These are phyloP conservation scores for Xanthia icteritia DNA, from an alignment of 2,888 invertebrate genomes.

Conservation along the genomic window DNA sequence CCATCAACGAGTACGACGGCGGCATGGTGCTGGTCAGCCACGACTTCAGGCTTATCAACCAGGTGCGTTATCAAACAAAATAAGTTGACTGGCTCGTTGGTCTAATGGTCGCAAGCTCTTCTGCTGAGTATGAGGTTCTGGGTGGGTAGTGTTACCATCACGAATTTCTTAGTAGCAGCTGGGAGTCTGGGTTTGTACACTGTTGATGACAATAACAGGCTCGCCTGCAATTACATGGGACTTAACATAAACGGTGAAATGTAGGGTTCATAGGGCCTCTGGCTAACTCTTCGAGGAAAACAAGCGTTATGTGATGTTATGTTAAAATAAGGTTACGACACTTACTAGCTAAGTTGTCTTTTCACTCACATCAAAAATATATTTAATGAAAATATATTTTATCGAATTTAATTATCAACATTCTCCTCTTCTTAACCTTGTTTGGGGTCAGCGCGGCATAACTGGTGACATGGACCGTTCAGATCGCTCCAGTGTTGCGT, in stretches of 20 bases:
- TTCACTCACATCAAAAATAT: background rate
- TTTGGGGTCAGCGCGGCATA: background rate
- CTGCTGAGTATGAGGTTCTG: background rate
- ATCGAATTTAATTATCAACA: background rate
- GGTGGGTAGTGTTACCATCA: too few relatives aligned
- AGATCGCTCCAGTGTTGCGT: background rate
- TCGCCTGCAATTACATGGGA: background rate
- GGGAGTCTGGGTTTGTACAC: background rate
- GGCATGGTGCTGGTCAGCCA: conserved; percentile 99
- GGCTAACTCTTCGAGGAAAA: background rate
- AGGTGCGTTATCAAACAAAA: conserved; percentile 91
- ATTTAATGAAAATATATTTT: background rate
- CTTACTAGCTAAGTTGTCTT: background rate
- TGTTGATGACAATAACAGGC: background rate
- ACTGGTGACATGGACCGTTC: background rate
- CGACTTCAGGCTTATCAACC: conserved; percentile 99
- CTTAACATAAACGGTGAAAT: background rate
- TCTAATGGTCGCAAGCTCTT: too few relatives aligned
- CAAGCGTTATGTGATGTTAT: background rate
- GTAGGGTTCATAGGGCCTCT: too few relatives aligned
- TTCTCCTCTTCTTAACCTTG: background rate
- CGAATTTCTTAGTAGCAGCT: background rate
- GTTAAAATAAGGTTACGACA: background rate
- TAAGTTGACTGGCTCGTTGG: background rate
- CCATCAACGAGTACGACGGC: conserved; percentile 99